phyloP scores from a whole-genome alignment of 53 echinoderm and acorn worm species.

The Henricia sp. region DNA sequence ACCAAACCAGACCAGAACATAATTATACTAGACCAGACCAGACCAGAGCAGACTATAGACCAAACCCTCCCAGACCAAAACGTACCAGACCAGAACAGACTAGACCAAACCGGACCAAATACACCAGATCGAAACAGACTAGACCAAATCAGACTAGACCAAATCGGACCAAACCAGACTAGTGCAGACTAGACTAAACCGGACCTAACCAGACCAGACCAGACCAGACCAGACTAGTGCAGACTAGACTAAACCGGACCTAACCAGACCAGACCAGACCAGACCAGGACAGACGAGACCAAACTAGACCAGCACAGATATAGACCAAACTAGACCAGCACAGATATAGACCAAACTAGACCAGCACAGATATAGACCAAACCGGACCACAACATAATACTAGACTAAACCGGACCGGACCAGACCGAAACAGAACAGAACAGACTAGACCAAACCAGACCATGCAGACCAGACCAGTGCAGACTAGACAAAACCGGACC shows the following conservation, averaged over 20 bases:
- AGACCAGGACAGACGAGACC: background rate
- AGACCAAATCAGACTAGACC: too few relatives aligned
- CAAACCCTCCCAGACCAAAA: background rate
- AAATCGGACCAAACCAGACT: background rate
- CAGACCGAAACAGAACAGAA: background rate
- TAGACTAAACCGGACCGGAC: background rate
- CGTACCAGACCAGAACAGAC: too few relatives aligned
- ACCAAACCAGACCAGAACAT: background rate
- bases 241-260: too few relatives aligned
- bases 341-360: too few relatives aligned
- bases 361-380: too few relatives aligned
- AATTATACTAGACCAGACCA: background rate
- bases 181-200: background rate
- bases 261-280: background rate
- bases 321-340: too few relatives aligned
- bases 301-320: too few relatives aligned
- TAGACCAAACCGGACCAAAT: background rate
- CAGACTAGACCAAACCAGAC: background rate
- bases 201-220: too few relatives aligned
- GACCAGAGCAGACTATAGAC: background rate
- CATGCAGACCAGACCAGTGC: background rate
- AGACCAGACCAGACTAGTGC: background rate
- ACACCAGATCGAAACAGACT: background rate
- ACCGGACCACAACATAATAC: background rate
- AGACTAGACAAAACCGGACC: background rate